Conservation (phyloP, 2,113 vertebrate genomes). For the Paratilapia polleni region DNA sequence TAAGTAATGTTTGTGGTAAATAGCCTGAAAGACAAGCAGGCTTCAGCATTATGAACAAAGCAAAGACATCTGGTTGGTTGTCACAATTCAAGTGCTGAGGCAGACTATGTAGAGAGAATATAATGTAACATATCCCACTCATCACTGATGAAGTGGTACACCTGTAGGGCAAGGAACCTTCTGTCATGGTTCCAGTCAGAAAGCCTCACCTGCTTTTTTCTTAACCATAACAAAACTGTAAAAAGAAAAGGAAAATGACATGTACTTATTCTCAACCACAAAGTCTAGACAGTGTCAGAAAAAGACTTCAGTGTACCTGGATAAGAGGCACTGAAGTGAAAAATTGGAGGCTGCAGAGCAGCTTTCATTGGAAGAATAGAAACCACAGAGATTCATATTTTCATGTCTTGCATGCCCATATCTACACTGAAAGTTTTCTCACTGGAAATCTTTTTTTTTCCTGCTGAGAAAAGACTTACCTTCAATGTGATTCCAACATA, state of each 20-base stretch:
- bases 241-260: background rate
- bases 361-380: background rate
- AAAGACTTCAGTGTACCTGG: background rate
- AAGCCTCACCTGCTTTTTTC: background rate
- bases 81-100: background rate
- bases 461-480: background rate
- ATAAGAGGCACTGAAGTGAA: background rate
- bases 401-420: background rate
- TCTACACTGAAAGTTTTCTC: background rate
- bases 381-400: background rate
- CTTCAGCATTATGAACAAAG: background rate
- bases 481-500: background rate
- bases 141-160: constrained; percentile 8
- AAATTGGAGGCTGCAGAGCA: background rate
- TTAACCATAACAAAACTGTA: background rate
- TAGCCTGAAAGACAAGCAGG: background rate
- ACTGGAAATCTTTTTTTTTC: background rate
- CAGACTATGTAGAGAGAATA: background rate
- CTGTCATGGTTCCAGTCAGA: background rate
- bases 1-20: background rate
- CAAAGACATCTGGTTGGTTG: background rate
- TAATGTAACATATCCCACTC: background rate
- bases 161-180: constrained; percentile 2
- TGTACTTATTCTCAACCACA: background rate
- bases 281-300: background rate